Base-by-base conservation (phyloP, 2,113 vertebrate genomes). In the Macquaria australasica region DNA sequence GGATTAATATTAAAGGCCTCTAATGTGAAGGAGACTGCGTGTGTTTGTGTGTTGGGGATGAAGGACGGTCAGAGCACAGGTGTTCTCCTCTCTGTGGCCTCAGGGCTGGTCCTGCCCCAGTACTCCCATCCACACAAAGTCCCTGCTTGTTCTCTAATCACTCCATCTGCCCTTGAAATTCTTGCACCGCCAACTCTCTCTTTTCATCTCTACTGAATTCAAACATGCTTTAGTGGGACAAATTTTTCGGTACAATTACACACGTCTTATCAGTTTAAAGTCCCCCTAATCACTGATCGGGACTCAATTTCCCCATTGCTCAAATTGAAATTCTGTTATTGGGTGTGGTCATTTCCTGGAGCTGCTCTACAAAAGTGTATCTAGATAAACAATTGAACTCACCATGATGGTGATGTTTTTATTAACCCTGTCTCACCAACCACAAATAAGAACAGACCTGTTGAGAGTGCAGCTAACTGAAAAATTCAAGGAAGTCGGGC, bases 141-240 rank as follows among this genome's bases (percentile, higher is more conserved):
- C 87, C 25, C 85, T 77, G 83, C 90, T 95, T 95, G 95, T 96
- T 95, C 92, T 89, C 83, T 92, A 93, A 94, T 93, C 91, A 2
- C 84, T 91, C 83, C 85, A 92, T 94, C 94, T 93, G 82, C 82
- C 90, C 93, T 94, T 94, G 91, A 93, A 92, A 95, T 96, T 96
- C 94, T 93, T 92, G 77, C 74, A n/a, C 58, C 18, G 2, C 74
- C 73, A 74, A 69, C 76, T 75, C 88, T 74, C 55, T 80, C 70
- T 71, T 73, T 83, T 43, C 20, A 12, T 82, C 71, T 86, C 68
- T 21, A 37, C 81, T 83, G 59, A 77, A 82, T 77, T 73, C 62
- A 28, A 25, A 81, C 70, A 67, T 62, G 62, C 72, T 85, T 82
- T 69, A 68, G 72, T n/a, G 31, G 84, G 82, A 79, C 51, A 64